Conservation (phyloP, 2,113 vertebrate genomes). For the Motacilla tschutschensis region DNA sequence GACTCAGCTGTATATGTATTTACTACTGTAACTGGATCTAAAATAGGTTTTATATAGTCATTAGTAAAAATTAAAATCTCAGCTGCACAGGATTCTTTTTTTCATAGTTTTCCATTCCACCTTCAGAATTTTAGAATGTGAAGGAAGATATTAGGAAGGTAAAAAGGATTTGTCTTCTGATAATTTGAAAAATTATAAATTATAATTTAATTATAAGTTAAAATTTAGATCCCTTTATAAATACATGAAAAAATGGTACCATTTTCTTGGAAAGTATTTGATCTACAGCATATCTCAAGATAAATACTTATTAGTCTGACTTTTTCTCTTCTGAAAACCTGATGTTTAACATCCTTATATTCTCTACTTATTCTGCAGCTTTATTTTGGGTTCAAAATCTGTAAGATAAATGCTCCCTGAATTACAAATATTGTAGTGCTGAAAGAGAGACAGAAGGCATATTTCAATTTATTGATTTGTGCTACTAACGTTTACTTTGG, state of each 20-base stretch:
- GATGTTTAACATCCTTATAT: background rate
- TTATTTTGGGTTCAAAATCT: constrained; percentile 19
- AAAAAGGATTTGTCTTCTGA: background rate
- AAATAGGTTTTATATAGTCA: background rate
- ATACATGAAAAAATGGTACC: background rate
- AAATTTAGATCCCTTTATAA: background rate
- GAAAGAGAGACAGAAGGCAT: background rate
- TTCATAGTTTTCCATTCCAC: background rate
- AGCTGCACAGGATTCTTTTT: background rate
- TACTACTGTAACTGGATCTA: background rate
- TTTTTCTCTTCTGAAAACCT: background rate
- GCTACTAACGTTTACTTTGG: constrained; percentile 6
- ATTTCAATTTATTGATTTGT: constrained; percentile 46
- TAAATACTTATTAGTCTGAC: background rate
- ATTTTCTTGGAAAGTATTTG: background rate
- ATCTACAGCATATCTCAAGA: background rate
- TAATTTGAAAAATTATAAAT: background rate
- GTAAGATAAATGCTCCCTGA: background rate
- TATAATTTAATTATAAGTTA: background rate
- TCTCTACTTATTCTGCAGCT: background rate
- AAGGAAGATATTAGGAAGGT: background rate
- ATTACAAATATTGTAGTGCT: constrained; percentile 6
- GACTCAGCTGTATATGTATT: background rate
- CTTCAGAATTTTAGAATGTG: background rate
- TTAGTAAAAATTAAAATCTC: background rate